Conservation (phyloP, 2,888 invertebrate genomes). For the Abscondita cerata region DNA sequence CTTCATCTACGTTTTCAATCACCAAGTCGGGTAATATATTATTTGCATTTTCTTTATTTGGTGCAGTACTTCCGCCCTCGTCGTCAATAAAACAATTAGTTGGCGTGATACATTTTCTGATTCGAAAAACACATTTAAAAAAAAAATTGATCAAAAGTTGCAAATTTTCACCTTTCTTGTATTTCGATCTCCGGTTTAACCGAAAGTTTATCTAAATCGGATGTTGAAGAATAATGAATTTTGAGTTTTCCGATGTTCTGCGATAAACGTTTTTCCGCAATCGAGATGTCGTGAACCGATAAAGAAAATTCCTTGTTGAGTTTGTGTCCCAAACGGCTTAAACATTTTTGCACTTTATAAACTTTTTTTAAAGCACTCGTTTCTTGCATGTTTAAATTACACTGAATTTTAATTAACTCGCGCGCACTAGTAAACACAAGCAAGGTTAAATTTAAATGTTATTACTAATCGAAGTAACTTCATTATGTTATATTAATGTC, state of each 20-base stretch:
- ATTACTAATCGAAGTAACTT: neutral
- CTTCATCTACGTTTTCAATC: constrained; percentile 26
- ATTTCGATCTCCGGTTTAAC: neutral
- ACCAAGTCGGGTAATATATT: constrained; percentile 21
- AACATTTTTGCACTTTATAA: constrained; percentile 20
- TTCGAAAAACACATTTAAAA: neutral
- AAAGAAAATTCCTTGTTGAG: constrained; percentile 33
- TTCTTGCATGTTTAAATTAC: constrained; percentile 10
- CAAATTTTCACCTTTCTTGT: neutral
- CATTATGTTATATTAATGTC: neutral
- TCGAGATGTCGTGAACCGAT: constrained; percentile 31
- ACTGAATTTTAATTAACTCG: neutral
- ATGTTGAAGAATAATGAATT: constrained; percentile 28
- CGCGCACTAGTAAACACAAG: neutral
- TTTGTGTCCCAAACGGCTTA: constrained; percentile 26
- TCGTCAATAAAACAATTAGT: neutral
- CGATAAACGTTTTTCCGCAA: constrained; percentile 14
- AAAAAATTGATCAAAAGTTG: neutral
- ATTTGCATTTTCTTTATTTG: too few species aligned
- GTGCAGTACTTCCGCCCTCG: too few species aligned
- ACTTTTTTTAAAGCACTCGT: constrained; percentile 11
- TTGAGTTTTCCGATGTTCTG: neutral
- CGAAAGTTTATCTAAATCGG: constrained; percentile 28
- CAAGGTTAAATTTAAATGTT: neutral
- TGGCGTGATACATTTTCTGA: neutral